Base-by-base conservation (phyloP, 1,140 invertebrate genomes). In the Phthorimaea operculella region DNA sequence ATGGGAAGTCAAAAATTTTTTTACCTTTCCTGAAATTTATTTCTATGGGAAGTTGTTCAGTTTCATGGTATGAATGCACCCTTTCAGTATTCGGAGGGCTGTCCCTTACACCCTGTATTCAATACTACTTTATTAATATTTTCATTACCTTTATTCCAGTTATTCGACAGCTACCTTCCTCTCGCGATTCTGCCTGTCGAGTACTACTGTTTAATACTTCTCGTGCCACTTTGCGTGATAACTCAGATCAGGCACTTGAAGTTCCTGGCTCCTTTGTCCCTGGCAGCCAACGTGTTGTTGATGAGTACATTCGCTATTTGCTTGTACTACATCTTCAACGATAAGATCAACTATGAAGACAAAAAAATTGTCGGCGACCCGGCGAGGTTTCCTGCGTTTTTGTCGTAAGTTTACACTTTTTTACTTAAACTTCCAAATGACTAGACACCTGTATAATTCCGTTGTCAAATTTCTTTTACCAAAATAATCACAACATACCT, bases 241-340 rank as follows among this genome's bases (percentile, higher is more conserved):
- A 87, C 87, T 5, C 90, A 92, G 64, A 89, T 94, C 50, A 83
- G 91, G 55, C 88, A 91, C 66, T 81, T 94, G 11, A 93, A 92
- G 65, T 91, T 88, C 67, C 68, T 94, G 54, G 91, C 93, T 4
- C 92, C 92, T 1, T 91, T 94, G 67, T 94, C 92, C 0, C 83
- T 90, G 7, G 60, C 91, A 12, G 92, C 92, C 2, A 94, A 93
- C 57, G 50, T 89, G 4, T 88, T 90, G 44, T 90, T 94, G 60
- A 79, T 92, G 5, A 70, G 88, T 7, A 90, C 91, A 1, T 91
- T 94, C 54, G 81, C 60, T 0, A 90, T 93, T 54, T 92, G 90
- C 1, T 76, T 93, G 10, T 93, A 92, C 64, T 94, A 92, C 69
- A 89, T 93, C 64, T 92, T 93, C 70, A 86, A 72, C 44, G 87